Evolutionary conservation across 2,888 invertebrate species (phyloP).

Genomic region (Phaonia tiefii): DNA sequence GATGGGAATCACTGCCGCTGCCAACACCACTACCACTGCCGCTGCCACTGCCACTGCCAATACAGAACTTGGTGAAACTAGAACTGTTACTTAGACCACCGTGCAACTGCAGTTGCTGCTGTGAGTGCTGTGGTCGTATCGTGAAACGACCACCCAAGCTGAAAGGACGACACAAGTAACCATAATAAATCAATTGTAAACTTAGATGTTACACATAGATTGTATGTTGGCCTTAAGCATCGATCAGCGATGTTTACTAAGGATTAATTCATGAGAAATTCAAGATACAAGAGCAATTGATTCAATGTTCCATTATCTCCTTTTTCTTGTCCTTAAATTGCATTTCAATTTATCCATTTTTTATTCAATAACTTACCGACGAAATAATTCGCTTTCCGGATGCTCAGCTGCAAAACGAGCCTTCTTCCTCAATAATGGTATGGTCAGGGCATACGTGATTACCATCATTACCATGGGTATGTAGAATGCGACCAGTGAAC

Average conservation of each 20-base stretch:
- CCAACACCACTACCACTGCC: conserved; percentile 50
- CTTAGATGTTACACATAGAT: too few relatives aligned
- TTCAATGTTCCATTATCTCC: too few relatives aligned
- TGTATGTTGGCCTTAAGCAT: too few relatives aligned
- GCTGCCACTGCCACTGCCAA: conserved; percentile 39
- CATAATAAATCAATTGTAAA: conserved; percentile 45
- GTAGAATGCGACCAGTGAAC: conserved; percentile 96
- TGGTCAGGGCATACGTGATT: conserved; percentile 93
- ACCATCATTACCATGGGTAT: conserved; percentile 98
- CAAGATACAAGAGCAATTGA: too few relatives aligned
- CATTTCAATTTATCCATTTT: background rate
- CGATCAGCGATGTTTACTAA: too few relatives aligned
- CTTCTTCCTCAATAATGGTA: conserved; percentile 90
- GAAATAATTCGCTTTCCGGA: conserved; percentile 83
- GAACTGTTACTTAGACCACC: conserved; percentile 69
- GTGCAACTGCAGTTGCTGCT: conserved; percentile 77
- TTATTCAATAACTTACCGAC: conserved; percentile 79
- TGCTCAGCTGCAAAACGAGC: conserved; percentile 87
- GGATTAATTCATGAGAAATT: too few relatives aligned
- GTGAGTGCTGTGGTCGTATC: conserved; percentile 78
- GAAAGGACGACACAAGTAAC: conserved; percentile 18
- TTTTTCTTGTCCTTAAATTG: too few relatives aligned
- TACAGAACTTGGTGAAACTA: conserved; percentile 72
- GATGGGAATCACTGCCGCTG: conserved; percentile 72
- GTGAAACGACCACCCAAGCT: conserved; percentile 79